These are phyloP conservation scores for Heteromyza rotundicornis DNA, from an alignment of 2,888 invertebrate genomes.

Conservation along the genomic window DNA sequence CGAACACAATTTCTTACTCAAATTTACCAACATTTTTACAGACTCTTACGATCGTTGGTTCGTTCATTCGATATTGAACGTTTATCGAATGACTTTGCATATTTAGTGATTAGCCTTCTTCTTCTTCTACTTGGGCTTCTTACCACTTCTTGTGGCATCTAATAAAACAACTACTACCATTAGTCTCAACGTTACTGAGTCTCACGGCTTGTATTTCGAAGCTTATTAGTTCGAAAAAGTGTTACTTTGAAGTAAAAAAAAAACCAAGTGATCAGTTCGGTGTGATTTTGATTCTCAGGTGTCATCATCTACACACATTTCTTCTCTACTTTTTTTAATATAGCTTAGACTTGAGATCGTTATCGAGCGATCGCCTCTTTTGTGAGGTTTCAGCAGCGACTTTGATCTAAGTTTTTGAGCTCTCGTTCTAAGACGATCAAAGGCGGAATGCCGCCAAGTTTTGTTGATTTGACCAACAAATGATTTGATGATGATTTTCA, in stretches of 20 bases:
- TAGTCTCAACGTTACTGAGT: slow-evolving; percentile 1
- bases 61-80: slow-evolving; percentile 36
- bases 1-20: slow-evolving; percentile 44
- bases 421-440: slow-evolving; percentile 38
- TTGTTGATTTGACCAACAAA: slow-evolving; percentile 55
- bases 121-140: neutral
- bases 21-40: slow-evolving; percentile 34
- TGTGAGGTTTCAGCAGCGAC: slow-evolving; percentile 47
- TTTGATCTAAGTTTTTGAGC: slow-evolving; percentile 48
- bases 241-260: slow-evolving; percentile 3
- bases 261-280: neutral
- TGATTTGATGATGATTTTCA: slow-evolving; percentile 60
- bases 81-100: slow-evolving; percentile 59
- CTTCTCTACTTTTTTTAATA: slow-evolving; percentile 31
- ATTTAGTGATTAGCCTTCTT: slow-evolving; percentile 52
- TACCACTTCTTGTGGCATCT: too few relatives aligned
- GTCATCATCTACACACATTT: slow-evolving; percentile 57
- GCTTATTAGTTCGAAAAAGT: slow-evolving; percentile 30
- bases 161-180: neutral
- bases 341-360: neutral
- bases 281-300: slow-evolving; percentile 51
- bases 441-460: slow-evolving; percentile 9
- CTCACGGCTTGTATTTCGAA: slow-evolving; percentile 8
- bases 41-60: neutral
- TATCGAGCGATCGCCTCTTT: slow-evolving; percentile 32